A percentile compares a stretch with the other conserved stretches of the same genome.
Evolutionary conservation across 2,888 invertebrate species (phyloP).

Genomic region (Apantesis nais): DNA sequence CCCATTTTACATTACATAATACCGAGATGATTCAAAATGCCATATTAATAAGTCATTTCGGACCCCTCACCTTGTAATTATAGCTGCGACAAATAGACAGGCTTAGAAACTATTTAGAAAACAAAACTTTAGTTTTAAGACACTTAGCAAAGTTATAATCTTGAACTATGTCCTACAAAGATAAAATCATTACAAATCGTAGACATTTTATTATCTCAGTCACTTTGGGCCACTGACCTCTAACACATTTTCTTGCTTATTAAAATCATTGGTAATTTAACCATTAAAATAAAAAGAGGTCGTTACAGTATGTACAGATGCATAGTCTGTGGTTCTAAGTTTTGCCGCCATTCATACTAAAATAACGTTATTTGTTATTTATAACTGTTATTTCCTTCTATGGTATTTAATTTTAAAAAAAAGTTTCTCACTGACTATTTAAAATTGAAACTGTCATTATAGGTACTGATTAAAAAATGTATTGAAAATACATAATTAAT

Average conservation of each 20-base stretch:
- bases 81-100: constrained; percentile 55
- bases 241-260: background rate
- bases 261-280: background rate
- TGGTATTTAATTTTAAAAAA: background rate
- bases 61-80: constrained; percentile 63
- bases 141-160: constrained; percentile 50
- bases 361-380: constrained; percentile 42
- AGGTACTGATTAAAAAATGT: constrained; percentile 13
- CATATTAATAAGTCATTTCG: constrained; percentile 45
- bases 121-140: constrained; percentile 48
- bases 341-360: constrained; percentile 28
- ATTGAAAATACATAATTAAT: constrained; percentile 42
- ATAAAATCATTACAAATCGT: background rate
- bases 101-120: constrained; percentile 51
- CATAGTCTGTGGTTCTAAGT: constrained; percentile 38
- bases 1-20: constrained; percentile 66
- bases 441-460: background rate
- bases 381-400: constrained; percentile 44
- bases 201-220: background rate
- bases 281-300: background rate
- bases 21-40: constrained; percentile 76
- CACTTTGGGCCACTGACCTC: background rate
- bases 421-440: background rate
- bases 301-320: constrained; percentile 31
- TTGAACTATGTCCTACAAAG: constrained; percentile 40